Evolutionary conservation across 2,113 vertebrate species (phyloP).

Genomic region (Rhegmatorhina hoffmannsi): DNA sequence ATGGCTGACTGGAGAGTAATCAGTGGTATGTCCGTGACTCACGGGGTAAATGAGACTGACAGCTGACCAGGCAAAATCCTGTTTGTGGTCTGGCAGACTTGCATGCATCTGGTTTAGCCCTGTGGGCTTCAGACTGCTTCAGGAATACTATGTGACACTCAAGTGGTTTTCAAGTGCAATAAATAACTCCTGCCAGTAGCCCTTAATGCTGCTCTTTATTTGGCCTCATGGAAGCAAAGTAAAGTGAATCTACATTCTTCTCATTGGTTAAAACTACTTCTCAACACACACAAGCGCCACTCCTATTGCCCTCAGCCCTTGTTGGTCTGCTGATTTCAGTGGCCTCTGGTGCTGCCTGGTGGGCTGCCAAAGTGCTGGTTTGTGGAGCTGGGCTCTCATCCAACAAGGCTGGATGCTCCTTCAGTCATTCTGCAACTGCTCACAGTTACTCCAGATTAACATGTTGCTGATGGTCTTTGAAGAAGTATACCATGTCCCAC

Average conservation of each 20-base stretch:
- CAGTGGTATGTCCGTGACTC: neutral
- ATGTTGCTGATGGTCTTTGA: fast-evolving
- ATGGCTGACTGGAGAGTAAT: neutral
- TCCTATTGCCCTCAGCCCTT: neutral
- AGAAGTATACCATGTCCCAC: neutral
- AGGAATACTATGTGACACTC: neutral
- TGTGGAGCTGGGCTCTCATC: neutral
- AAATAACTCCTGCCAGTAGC: neutral
- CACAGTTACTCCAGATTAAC: neutral
- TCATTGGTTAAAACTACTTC: neutral
- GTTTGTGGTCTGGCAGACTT: neutral
- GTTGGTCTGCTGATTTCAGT: neutral
- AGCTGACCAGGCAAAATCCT: neutral
- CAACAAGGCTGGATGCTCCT: neutral
- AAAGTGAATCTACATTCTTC: neutral
- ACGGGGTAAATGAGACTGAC: neutral
- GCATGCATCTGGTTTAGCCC: neutral
- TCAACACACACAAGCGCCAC: fast-evolving
- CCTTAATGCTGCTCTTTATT: neutral
- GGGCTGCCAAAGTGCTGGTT: neutral
- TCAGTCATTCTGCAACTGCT: neutral
- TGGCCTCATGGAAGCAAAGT: neutral
- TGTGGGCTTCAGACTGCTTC: neutral
- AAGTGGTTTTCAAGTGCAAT: conserved; percentile 25
- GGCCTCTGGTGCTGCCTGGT: neutral